Percentiles rank a stretch among this genome's conserved stretches.
Evolutionary conservation across 2,888 invertebrate species (phyloP).

Genomic region (Plebejus argus): DNA sequence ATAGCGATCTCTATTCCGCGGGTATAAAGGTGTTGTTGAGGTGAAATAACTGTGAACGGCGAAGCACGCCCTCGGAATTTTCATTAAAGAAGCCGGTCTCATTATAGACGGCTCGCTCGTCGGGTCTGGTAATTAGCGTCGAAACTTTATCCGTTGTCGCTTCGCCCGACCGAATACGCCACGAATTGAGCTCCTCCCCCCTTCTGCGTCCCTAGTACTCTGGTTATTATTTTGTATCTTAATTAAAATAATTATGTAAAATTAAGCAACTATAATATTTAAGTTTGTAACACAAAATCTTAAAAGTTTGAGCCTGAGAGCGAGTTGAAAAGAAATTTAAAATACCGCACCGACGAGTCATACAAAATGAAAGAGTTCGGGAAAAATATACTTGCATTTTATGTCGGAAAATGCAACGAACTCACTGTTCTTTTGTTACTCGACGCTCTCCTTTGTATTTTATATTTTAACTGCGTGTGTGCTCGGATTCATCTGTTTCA

Average conservation of each 20-base stretch:
- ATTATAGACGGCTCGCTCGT: conserved; percentile 69
- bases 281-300: background rate
- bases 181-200: conserved; percentile 53
- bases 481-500: conserved; percentile 47
- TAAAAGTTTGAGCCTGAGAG: background rate
- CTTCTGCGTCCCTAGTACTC: conserved; percentile 48
- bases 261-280: conserved; percentile 24
- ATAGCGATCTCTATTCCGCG: background rate
- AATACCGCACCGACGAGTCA: conserved; percentile 51
- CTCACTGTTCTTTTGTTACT: conserved; percentile 47
- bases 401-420: conserved; percentile 50
- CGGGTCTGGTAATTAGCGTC: conserved; percentile 66
- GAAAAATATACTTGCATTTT: conserved; percentile 50
- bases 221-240: conserved; percentile 35
- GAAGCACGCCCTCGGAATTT: conserved; percentile 65
- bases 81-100: conserved; percentile 75
- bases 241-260: background rate
- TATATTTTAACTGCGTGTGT: conserved; percentile 49
- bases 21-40: background rate
- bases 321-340: conserved; percentile 49
- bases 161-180: conserved; percentile 55
- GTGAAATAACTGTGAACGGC: conserved; percentile 40
- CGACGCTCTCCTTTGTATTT: conserved; percentile 49
- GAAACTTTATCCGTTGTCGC: conserved; percentile 66
- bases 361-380: conserved; percentile 51